phyloP scores from a whole-genome alignment of 2,113 vertebrate species.

The Pterophyllum scalare region DNA sequence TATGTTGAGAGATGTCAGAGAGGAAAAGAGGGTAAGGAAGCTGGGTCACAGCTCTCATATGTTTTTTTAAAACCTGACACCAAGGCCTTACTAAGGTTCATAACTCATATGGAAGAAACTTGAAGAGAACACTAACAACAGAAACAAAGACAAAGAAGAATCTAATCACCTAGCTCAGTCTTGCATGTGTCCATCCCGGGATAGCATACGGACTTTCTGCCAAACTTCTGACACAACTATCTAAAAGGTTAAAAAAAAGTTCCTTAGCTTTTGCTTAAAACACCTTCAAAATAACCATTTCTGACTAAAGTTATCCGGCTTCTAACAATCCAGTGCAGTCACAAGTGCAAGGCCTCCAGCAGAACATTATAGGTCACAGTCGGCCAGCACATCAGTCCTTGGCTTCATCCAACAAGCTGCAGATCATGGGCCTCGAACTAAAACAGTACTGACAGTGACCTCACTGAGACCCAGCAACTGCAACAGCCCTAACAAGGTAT shows the following conservation, averaged over 20 bases:
- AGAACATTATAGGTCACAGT: constrained; percentile 66
- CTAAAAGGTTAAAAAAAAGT: constrained; percentile 3
- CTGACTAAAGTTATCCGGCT: constrained; percentile 39
- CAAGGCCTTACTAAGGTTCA: constrained; percentile 32
- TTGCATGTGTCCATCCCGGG: neutral
- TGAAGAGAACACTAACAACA: constrained; percentile 22
- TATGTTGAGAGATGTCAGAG: constrained; percentile 65
- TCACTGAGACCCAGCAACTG: constrained; percentile 79
- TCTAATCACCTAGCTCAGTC: neutral
- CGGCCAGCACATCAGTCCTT: constrained; percentile 61
- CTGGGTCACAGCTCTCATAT: constrained; percentile 63
- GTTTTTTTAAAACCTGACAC: constrained; percentile 66
- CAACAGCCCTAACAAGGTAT: constrained; percentile 84
- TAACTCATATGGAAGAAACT: constrained; percentile 37
- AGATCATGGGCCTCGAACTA: constrained; percentile 78
- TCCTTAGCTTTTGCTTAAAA: constrained; percentile 44
- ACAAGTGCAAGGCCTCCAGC: constrained; percentile 47
- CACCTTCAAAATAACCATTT: constrained; percentile 64
- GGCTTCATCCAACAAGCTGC: constrained; percentile 68
- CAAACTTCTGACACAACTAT: constrained; percentile 21
- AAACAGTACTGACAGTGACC: constrained; percentile 85
- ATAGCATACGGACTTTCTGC: neutral
- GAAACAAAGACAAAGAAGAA: neutral
- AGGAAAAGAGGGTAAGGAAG: constrained; percentile 59
- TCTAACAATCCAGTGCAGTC: constrained; percentile 47